A percentile compares a stretch with the other conserved stretches of the same genome.
Evolutionary conservation across 2,888 invertebrate genomes (phyloP).

Genomic region (Thymelicus sylvestris): DNA sequence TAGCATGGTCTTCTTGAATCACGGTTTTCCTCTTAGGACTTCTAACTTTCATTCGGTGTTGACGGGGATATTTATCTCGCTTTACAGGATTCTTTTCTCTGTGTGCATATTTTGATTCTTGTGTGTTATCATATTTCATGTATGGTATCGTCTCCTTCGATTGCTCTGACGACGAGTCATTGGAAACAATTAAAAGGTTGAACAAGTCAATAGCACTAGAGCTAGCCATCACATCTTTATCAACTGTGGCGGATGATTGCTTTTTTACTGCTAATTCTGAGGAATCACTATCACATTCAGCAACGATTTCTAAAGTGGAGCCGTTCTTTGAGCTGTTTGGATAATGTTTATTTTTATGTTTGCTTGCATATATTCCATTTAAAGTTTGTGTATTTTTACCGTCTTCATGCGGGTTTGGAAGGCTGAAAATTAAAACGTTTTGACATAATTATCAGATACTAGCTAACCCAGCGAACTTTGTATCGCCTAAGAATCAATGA

Average conservation of each 20-base stretch:
- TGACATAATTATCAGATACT: not conserved
- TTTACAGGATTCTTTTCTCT: slow-evolving; percentile 51
- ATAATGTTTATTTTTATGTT: slow-evolving; percentile 52
- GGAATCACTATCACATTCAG: slow-evolving; percentile 53
- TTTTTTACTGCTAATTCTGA: slow-evolving; percentile 45
- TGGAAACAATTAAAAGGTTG: slow-evolving; percentile 41
- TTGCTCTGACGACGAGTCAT: slow-evolving; percentile 16
- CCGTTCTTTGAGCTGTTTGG: slow-evolving; percentile 55
- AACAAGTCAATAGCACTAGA: slow-evolving; percentile 61
- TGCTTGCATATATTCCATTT: slow-evolving; percentile 44
- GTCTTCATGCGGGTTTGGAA: slow-evolving; percentile 47
- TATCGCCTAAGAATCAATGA: no score
- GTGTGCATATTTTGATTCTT: slow-evolving; percentile 38
- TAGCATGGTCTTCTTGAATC: slow-evolving; percentile 47
- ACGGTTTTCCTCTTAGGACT: slow-evolving; percentile 64
- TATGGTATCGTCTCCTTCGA: slow-evolving; percentile 24
- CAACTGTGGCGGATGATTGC: slow-evolving; percentile 45
- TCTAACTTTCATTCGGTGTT: slow-evolving; percentile 70
- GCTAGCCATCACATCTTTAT: slow-evolving; percentile 64
- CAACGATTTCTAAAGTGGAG: slow-evolving; percentile 50
- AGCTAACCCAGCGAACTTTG: no score
- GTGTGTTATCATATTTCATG: slow-evolving; percentile 38
- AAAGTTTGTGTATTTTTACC: slow-evolving; percentile 45
- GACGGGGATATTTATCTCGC: slow-evolving; percentile 58
- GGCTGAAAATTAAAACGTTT: slow-evolving; percentile 16